phyloP scores from a whole-genome alignment of 2,797 vertebrate species.

The Lagodon rhomboides region DNA sequence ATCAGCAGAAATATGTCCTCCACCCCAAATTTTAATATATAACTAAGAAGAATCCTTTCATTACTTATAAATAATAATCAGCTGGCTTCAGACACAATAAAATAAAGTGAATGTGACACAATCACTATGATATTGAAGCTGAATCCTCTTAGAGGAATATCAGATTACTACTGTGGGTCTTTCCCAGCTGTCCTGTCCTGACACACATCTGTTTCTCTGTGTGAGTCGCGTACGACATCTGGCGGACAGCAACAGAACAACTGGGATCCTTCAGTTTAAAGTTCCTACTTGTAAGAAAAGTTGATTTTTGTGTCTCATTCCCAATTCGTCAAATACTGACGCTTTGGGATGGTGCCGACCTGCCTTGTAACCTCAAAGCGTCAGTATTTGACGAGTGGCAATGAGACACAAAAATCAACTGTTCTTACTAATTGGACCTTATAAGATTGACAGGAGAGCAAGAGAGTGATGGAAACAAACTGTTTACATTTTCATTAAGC shows the following conservation, averaged over 20 bases:
- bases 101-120: not conserved
- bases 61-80: not conserved
- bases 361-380: no score
- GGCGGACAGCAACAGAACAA: conserved; percentile 53
- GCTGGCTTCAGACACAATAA: not conserved
- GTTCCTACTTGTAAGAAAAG: no score
- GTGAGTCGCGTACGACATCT: conserved; percentile 68
- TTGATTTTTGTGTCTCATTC: no score
- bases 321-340: no score
- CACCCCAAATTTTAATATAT: not conserved
- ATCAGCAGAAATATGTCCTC: not conserved
- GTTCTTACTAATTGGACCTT: no score
- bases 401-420: no score
- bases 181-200: not conserved
- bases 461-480: no score
- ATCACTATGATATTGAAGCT: not conserved
- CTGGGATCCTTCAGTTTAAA: not conserved
- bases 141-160: not conserved
- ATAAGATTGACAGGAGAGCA: no score
- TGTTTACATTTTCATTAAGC: no score
- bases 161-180: not conserved
- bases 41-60: not conserved
- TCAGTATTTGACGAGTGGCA: no score
- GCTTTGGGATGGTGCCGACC: no score
- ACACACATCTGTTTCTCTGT: not conserved